Base-by-base conservation (phyloP, 2,113 vertebrate species). In the Triplophysa tibetana region DNA sequence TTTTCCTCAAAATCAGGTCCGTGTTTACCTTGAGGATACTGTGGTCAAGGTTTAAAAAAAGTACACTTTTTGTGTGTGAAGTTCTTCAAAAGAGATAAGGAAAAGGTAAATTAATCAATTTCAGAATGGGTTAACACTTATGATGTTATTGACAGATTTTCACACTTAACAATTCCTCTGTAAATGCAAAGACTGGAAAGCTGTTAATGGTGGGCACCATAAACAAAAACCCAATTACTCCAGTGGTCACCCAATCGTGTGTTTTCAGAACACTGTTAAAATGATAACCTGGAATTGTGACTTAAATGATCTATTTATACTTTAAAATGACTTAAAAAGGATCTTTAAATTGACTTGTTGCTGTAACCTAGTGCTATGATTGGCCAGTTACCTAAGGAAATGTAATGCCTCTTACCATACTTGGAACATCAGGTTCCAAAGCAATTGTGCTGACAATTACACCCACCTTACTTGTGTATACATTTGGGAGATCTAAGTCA, bases 121-220 rank as follows among this genome's bases (percentile, higher is more conserved):
- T 48, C 24, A 29, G 38, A 75, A 48, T 11, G 2, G 23, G 48
- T 75, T 58, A 48, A 75, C 61, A 74, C 56, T 74, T 62, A 13
- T 75, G 58, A 45, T 5, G 41, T 63, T 63, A 63, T 63, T 75
- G 72, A 63, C 72, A 19, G 58, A 23, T 17, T 8, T 60, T 48
- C 41, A 16, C 72, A 16, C 58, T 63, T 75, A 19, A 1, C 61
- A 75, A 75, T 75, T 75, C 23, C 45, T 48, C 58, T 17, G 58
- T 48, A 48, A 75, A 62, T 63, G 17, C 41, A 8, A 19, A 48
- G 72, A 62, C 58, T 62, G 72, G 54, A 56, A 56, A 56, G 16
- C 54, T 56, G 1, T 62, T 45, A 62, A 73, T 43, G 54, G 11
- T 23, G 2, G 14, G 33, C 33, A 14, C n/a, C 52, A 61, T 41